Conservation (phyloP, 2,888 invertebrate species). For the Drosophila falleni region DNA sequence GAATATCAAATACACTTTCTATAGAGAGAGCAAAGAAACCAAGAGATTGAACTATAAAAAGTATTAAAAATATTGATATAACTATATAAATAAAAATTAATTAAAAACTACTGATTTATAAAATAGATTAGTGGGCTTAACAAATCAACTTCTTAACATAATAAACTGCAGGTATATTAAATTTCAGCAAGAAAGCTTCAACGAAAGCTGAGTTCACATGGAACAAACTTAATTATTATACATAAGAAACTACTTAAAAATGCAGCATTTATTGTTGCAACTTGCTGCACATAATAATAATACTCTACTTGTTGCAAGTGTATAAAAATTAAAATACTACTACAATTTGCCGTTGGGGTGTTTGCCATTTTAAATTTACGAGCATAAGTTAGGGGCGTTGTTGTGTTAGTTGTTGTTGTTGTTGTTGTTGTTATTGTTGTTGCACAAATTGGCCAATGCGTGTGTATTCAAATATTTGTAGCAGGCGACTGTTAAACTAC, state of each 20-base stretch:
- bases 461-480: conserved; percentile 19
- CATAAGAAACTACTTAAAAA: neutral
- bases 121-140: no score
- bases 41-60: no score
- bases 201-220: neutral
- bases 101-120: no score
- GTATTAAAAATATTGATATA: no score
- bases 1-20: neutral
- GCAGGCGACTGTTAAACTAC: conserved; percentile 52
- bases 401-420: conserved; percentile 17
- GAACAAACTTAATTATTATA: neutral
- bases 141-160: no score
- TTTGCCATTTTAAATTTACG: conserved; percentile 65
- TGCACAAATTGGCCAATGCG: conserved; percentile 26
- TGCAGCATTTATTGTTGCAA: neutral
- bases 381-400: conserved; percentile 60
- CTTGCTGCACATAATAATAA: neutral
- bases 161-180: no score
- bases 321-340: conserved; percentile 12
- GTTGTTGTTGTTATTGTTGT: conserved; percentile 13
- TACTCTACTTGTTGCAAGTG: neutral
- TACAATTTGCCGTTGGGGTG: conserved; percentile 47
- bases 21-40: no score
- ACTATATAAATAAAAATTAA: no score
- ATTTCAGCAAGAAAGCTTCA: neutral